These are phyloP conservation scores for Nycticryphes semicollaris DNA, from an alignment of 2,113 vertebrate species.

Conservation along the genomic window DNA sequence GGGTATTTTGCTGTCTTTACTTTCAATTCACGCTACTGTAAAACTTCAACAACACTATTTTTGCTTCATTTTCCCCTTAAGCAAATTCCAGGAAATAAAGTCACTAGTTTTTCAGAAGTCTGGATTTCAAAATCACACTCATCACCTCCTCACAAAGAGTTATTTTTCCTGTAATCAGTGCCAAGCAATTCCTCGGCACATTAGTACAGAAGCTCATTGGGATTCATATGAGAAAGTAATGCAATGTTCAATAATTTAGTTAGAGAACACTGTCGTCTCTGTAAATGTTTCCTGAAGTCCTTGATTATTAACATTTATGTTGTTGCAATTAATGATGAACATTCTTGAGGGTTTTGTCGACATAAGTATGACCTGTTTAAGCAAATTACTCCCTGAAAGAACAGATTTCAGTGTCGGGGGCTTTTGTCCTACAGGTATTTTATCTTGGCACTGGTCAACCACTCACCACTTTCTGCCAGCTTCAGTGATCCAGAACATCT, in stretches of 20 bases:
- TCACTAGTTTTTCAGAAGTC: not conserved
- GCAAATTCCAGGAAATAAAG: not conserved
- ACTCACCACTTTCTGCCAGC: not conserved
- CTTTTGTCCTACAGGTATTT: not conserved
- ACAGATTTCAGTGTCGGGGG: not conserved
- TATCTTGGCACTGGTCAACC: not conserved
- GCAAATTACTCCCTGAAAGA: slow-evolving; percentile 2
- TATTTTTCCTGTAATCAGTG: not conserved
- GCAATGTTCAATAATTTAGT: slow-evolving; percentile 36
- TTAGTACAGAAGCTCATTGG: not conserved
- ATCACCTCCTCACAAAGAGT: not conserved
- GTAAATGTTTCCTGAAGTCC: slow-evolving; percentile 26
- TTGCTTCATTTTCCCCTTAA: not conserved
- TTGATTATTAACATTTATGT: slow-evolving; percentile 36
- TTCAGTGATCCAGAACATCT: not conserved
- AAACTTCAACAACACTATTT: not conserved
- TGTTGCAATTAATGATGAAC: slow-evolving; percentile 3
- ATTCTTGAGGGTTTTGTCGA: slow-evolving; percentile 18
- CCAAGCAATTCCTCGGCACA: slow-evolving; percentile 16
- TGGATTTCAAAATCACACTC: slow-evolving; percentile 5
- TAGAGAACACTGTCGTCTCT: not conserved
- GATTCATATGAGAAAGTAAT: slow-evolving; percentile 15
- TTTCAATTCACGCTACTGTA: not conserved
- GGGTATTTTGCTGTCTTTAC: not conserved
- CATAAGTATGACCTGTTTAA: slow-evolving; percentile 21